Base-by-base conservation (phyloP, 2,888 invertebrate species). In the Fissipunctia ypsillon region DNA sequence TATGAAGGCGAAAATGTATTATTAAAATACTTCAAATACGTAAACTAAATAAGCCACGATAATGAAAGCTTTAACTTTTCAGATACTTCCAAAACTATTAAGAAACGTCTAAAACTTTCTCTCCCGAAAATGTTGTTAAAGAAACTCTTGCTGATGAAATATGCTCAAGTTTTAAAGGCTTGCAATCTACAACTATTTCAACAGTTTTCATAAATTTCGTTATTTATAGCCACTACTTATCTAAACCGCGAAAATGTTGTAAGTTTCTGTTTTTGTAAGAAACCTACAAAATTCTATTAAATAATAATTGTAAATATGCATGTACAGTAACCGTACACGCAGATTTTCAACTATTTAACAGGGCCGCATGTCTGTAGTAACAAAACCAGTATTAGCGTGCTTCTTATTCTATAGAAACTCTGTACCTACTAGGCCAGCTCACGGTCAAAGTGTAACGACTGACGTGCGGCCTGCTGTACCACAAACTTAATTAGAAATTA, bases 61-160 rank as follows among this genome's bases (percentile, higher is more conserved):
- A 67, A 31, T 16, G 1, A 52, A 60, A 60, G 57, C 1, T 38
- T 43, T 14, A 25, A 73, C n/a, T 28, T 56, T 22, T 54, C 4
- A 61, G 6, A 54, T 78, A 48, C 41, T 78, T 78, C 5, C 0
- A 0, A 28, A 77, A 77, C 60, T 79, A 65, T 60, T 4, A 38
- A n/a, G 35, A 43, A 65, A 22, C 19, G 45, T 14, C n/a, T 28
- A n/a, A 61, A 65, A 60, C n/a, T 28, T 35, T 22, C 2, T 1
- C 9, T 19, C n/a, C n/a, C 22, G 3, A 79, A 59, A 48, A 69
- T 50, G 1, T 61, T 43, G 52, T 31, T 45, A 7, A 25, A 35
- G 7, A 45, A 52, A 45, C 22, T 31, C 9, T 41, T 61, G 35
- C 4, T 43, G 41, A 50, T 78, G 28, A 78, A 69, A 73, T 57